These are phyloP conservation scores for Psilopsiagon aymara DNA, from an alignment of 2,113 vertebrate genomes.

Conservation along the genomic window DNA sequence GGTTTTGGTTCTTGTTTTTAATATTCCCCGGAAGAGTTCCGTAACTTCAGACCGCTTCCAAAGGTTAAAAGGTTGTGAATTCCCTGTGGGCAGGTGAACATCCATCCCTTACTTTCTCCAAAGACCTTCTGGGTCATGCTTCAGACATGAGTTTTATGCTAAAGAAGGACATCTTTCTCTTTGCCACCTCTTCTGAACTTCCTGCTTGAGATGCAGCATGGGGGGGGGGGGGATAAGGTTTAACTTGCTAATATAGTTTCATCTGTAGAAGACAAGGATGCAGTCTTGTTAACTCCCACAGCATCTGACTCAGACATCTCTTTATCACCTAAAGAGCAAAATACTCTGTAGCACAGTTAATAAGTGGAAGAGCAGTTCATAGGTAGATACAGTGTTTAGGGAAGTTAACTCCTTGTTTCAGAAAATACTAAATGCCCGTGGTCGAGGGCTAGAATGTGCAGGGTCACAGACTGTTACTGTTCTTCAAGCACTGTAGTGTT, in stretches of 20 bases:
- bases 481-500: neutral
- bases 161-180: too few species aligned
- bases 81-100: too few species aligned
- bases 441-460: neutral
- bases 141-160: too few species aligned
- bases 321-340: constrained; percentile 40
- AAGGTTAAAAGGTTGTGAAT: too few species aligned
- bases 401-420: neutral
- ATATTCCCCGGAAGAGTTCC: too few species aligned
- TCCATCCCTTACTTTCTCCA: too few species aligned
- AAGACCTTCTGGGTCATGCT: too few species aligned
- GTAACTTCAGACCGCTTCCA: too few species aligned
- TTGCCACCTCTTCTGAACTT: too few species aligned
- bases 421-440: neutral
- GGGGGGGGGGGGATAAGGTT: too few species aligned
- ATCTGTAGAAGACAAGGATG: neutral
- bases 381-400: neutral
- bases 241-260: neutral
- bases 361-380: neutral
- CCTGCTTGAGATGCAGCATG: too few species aligned
- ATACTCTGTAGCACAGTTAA: neutral
- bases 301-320: constrained; percentile 15
- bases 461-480: neutral
- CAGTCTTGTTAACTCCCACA: constrained; percentile 19
- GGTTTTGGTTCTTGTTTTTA: too few species aligned